A percentile compares a stretch with the other conserved stretches of the same genome.
Conservation (phyloP, 1,140 invertebrate genomes). For the Onthophagus taurus region DNA sequence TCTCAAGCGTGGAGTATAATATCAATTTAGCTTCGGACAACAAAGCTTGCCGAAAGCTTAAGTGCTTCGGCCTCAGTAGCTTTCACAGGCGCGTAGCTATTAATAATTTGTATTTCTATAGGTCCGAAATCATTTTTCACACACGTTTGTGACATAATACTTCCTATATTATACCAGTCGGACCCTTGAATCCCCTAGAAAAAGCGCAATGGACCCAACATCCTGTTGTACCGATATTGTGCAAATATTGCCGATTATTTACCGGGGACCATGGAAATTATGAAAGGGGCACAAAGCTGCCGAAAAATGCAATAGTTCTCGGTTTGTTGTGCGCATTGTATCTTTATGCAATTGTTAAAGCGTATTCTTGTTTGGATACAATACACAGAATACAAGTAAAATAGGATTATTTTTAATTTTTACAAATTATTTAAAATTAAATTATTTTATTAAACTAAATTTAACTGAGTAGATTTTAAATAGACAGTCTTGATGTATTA, state of each 20-base stretch:
- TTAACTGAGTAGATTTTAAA: too few relatives aligned
- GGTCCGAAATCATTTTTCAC: constrained; percentile 12
- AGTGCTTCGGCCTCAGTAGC: constrained; percentile 8
- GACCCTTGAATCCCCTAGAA: constrained; percentile 5
- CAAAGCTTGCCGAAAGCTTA: constrained; percentile 6
- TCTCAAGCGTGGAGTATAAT: too few relatives aligned
- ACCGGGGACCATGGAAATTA: constrained; percentile 13
- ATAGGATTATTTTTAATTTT: too few relatives aligned
- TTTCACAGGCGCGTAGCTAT: constrained; percentile 6
- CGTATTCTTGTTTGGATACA: too few relatives aligned
- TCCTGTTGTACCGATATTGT: constrained; percentile 14
- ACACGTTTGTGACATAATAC: constrained; percentile 15
- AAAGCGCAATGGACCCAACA: constrained; percentile 11
- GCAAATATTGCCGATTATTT: constrained; percentile 14
- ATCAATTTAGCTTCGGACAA: constrained; percentile 9
- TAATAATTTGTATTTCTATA: constrained; percentile 15
- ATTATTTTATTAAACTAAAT: too few relatives aligned
- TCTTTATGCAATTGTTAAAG: too few relatives aligned
- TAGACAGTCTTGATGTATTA: too few relatives aligned
- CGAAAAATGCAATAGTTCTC: constrained; percentile 11
- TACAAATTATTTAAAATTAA: too few relatives aligned
- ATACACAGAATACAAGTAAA: too few relatives aligned
- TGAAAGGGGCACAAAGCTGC: constrained; percentile 10
- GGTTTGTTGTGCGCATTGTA: too few relatives aligned
- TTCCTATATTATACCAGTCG: constrained; percentile 7